phyloP scores from a whole-genome alignment of 2,113 vertebrate genomes.

The Caloenas nicobarica region DNA sequence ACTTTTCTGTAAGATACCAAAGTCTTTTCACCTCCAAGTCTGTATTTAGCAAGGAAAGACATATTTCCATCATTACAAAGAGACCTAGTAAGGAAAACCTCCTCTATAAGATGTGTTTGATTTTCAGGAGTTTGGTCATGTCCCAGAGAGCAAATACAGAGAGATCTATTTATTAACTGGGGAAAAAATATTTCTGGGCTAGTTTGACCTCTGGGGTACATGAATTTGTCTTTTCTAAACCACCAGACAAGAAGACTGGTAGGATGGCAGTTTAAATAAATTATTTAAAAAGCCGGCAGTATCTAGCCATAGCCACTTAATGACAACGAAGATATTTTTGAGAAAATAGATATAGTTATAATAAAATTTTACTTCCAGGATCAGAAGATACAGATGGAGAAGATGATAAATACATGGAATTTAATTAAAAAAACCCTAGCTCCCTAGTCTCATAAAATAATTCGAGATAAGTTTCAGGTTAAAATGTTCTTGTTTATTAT shows the following conservation, averaged over 20 bases:
- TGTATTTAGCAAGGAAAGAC: background rate
- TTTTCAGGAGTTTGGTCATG: background rate
- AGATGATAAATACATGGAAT: background rate
- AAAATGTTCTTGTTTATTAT: background rate
- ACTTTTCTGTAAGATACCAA: background rate
- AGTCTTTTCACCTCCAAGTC: background rate
- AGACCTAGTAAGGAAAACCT: background rate
- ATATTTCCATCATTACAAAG: background rate
- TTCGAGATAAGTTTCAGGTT: background rate
- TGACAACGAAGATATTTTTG: background rate
- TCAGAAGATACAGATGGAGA: background rate
- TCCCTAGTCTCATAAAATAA: background rate
- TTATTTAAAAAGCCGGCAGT: background rate
- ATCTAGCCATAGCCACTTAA: background rate
- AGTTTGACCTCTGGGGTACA: background rate
- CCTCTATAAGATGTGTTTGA: background rate
- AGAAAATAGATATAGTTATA: background rate
- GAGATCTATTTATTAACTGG: background rate
- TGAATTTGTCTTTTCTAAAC: background rate
- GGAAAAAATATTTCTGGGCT: background rate
- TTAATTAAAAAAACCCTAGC: background rate
- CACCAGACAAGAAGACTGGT: background rate
- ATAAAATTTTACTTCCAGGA: background rate
- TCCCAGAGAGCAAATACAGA: background rate
- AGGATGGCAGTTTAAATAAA: background rate